A percentile compares a stretch with the other conserved stretches of the same genome.
Conservation (phyloP, 2,113 vertebrate species). For the Saguinus imperator region DNA sequence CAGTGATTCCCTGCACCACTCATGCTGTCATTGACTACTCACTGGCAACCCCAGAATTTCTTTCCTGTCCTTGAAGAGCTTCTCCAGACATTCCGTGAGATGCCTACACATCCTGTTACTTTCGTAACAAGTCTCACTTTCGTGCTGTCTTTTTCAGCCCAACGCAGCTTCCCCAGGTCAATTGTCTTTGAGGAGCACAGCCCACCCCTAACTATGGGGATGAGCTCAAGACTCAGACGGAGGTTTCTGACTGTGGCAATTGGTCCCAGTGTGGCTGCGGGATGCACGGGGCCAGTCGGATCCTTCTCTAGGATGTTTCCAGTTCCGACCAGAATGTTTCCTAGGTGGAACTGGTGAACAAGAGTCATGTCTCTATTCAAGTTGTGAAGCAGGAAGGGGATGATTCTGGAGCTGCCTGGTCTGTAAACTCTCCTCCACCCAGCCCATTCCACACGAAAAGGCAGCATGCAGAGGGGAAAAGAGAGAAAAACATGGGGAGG, state of each 20-base stretch:
- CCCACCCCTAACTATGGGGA: too few species aligned
- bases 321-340: too few species aligned
- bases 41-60: background rate
- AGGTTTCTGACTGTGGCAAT: background rate
- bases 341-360: background rate
- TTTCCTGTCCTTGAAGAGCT: background rate
- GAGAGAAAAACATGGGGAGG: background rate
- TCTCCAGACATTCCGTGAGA: too few species aligned
- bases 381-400: background rate
- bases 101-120: background rate
- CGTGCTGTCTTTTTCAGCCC: background rate
- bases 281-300: accelerated
- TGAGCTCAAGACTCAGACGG: too few species aligned
- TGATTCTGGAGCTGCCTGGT: background rate
- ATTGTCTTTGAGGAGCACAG: background rate
- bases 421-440: accelerated
- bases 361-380: background rate
- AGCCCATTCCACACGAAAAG: too few species aligned
- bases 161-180: background rate
- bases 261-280: accelerated
- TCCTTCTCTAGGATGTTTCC: background rate
- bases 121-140: background rate
- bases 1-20: background rate
- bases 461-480: background rate
- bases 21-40: accelerated